Conservation (phyloP, 2,113 vertebrate species). For the Corvus hawaiiensis region DNA sequence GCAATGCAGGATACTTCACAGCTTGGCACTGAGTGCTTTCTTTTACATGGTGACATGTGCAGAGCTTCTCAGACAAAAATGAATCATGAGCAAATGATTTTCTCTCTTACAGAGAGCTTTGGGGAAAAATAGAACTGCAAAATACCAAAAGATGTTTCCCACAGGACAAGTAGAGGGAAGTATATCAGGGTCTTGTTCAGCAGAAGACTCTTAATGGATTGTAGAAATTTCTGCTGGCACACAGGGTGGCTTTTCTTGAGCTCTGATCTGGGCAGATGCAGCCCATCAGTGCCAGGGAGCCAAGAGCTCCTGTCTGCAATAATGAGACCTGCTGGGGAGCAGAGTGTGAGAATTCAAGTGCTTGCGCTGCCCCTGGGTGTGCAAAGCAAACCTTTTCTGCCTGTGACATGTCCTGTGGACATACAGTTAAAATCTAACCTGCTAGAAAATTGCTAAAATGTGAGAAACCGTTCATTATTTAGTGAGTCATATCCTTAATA, state of each 20-base stretch:
- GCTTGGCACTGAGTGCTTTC: background rate
- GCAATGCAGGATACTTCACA: background rate
- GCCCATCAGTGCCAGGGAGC: background rate
- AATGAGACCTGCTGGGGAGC: background rate
- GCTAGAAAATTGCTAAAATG: background rate
- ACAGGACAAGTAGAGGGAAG: background rate
- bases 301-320: background rate
- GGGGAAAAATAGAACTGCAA: background rate
- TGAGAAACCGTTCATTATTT: background rate
- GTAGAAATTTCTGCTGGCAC: background rate
- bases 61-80: slow-evolving; percentile 34
- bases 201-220: background rate
- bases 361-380: background rate
- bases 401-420: background rate
- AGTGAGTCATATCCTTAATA: background rate
- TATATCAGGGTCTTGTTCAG: background rate
- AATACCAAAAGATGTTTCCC: background rate
- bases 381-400: background rate
- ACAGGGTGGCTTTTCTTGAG: background rate
- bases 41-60: background rate
- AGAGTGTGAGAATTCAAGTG: background rate
- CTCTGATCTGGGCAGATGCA: background rate
- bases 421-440: background rate
- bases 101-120: background rate
- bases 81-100: slow-evolving; percentile 1